Evolutionary conservation across 1,140 invertebrate genomes (phyloP), one percentile per base, ranked within the genome.

Genomic region (Riptortus pedestris): DNA sequence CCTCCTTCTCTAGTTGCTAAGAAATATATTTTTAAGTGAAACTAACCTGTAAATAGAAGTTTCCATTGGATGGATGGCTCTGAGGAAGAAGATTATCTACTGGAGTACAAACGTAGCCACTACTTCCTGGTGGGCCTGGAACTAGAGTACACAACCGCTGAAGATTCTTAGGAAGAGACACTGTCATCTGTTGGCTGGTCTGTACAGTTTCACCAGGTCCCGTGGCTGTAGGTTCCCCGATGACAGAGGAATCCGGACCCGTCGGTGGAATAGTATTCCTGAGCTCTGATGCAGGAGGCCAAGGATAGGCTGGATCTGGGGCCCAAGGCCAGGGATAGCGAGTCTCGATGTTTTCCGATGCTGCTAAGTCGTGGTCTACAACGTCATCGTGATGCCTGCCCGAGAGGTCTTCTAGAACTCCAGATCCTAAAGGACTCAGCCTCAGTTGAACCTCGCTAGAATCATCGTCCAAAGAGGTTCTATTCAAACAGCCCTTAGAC

Each of bases 181-280:
- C 59, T 43, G 28, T 43, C 59, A 60, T 26, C 18, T 60, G 59
- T 14, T 60, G 59, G 16, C 59, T 60, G n/a, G 59, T 60, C 59
- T 60, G 2, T 7, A 60, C 26, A 0, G 18, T 38, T 26, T 60
- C 59, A 7, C 59, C 59, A 9, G 59, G 59, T 4, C 38, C 38
- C 20, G 29, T 43, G 1, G 9, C 22, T 26, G 24, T 26, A 7
- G 5, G 31, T 5, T 5, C 31, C 5, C 14, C 31, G 31, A 7
- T 14, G 1, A 24, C 24, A 16, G 51, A 4, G 20, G 51, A 55
- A 43, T 60, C 59, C 16, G 59, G 59, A 9, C 59, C 59, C 26
- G 59, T 60, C 2, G 59, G 59, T 22, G 59, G 59, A 59, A 59
- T 29, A 18, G n/a, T 12, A 20, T 47, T 22, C 45, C 18, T 47